Percentiles rank a stretch among this genome's conserved stretches.
Conservation (phyloP, 2,797 vertebrate genomes). For the Muscicapa comitata region DNA sequence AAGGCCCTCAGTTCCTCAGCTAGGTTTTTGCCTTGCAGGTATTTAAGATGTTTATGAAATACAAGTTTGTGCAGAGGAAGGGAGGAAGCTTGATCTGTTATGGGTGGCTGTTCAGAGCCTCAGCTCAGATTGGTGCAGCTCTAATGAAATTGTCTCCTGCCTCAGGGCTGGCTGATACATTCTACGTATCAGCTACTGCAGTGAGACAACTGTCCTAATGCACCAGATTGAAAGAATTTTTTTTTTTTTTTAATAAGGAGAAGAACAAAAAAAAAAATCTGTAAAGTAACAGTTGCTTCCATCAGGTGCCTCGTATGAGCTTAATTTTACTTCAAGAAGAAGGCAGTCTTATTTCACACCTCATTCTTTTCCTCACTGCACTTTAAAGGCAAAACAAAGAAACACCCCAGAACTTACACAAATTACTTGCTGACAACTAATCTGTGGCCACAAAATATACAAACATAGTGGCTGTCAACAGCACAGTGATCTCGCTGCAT, state of each 20-base stretch:
- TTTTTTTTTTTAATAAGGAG: not conserved
- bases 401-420: not conserved
- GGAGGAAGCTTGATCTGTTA: not conserved
- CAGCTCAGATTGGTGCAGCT: not conserved
- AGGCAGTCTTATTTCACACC: not conserved
- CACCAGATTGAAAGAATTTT: not conserved
- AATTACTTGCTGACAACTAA: not conserved
- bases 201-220: not conserved
- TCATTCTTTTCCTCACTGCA: not conserved
- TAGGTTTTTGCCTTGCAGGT: not conserved
- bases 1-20: not conserved
- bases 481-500: fast-evolving
- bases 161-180: not conserved
- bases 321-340: not conserved
- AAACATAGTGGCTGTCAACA: not conserved
- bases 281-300: not conserved
- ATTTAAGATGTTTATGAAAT: not conserved
- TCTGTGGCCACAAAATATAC: not conserved
- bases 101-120: not conserved
- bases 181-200: not conserved
- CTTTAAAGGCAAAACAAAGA: not conserved
- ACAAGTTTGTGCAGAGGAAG: not conserved
- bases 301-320: not conserved
- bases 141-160: not conserved
- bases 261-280: not conserved